Evolutionary conservation across 2,888 invertebrate genomes (phyloP), one percentile per base, ranked within the genome.

Genomic region (Alviniconcha strummeri): DNA sequence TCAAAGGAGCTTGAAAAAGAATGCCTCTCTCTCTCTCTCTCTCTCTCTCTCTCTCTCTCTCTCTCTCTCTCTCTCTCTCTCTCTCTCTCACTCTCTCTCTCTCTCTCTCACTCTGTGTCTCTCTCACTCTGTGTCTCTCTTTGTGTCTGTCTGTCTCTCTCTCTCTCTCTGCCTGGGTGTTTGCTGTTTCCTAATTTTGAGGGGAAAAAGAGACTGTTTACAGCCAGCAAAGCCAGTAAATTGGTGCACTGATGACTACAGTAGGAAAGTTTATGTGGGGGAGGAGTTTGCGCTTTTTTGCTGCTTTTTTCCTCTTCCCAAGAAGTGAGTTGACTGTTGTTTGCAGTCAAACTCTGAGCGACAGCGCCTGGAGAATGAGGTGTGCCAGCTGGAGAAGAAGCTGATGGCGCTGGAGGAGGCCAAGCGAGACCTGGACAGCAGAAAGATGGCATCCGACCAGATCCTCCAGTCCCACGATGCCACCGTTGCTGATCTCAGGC

Each of bases 341-440:
- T 79, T 78, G 3, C 82, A 88, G 88, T 80, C 81, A 11, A 84
- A 85, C 76, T 78, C 83, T 17, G 87, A 88, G 69, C 74, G 82
- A 17, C 77, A 84, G 75, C 82, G 79, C 52, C 72, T 86, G n/a
- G 81, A 86, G 74, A 82, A 80, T 54, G 75, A 84, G 36, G 13
- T 83, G n/a, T 81, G 80, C 11, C 83, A 76, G 19, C 77, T 84
- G 74, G 85, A 87, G 60, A 67, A 72, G 54, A 84, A 85, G n/a
- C 85, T 85, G 67, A 55, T n/a, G 11, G 60, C 56, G 17, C 55
- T 85, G 76, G 71, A 83, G 64, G 83, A 83, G 72, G 76, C 81
- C 4, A 80, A 83, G 15, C 72, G 82, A 71, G 86, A 87, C 13
- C 52, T 85, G 76, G 13, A 69, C 7, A 82, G 85, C 13, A 84